Evolutionary conservation across 2,888 invertebrate species (phyloP).

Genomic region (Parthenolecanium corni): DNA sequence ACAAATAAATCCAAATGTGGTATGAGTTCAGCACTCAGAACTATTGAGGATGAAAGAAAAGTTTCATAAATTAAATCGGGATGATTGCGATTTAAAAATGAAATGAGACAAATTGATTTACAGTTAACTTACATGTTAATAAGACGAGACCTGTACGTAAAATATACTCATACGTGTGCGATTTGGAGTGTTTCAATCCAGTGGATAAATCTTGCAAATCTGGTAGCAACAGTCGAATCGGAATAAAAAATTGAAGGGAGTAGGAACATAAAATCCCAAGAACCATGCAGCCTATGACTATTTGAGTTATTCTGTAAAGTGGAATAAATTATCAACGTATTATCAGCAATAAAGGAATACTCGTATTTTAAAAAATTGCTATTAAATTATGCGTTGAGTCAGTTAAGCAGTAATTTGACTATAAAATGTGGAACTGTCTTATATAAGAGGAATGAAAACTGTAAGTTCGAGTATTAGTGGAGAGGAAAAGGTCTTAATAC

Average conservation of each 20-base stretch:
- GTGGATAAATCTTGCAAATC: conserved; percentile 38
- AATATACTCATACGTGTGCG: conserved; percentile 52
- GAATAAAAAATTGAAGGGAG: conserved; percentile 80
- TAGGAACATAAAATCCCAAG: conserved; percentile 79
- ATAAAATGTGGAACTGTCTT: too few relatives aligned
- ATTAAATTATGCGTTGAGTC: too few relatives aligned
- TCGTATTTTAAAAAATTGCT: too few relatives aligned
- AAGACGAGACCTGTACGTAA: conserved; percentile 62
- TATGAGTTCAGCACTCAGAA: conserved; percentile 70
- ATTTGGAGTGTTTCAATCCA: conserved; percentile 41
- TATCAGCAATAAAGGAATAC: too few relatives aligned
- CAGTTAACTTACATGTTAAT: conserved; percentile 80
- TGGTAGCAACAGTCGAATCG: conserved; percentile 82
- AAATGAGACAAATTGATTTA: too few relatives aligned
- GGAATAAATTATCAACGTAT: too few relatives aligned
- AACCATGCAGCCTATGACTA: conserved; percentile 72
- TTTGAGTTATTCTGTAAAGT: conserved; percentile 69
- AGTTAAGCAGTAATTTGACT: too few relatives aligned
- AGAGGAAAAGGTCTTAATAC: too few relatives aligned
- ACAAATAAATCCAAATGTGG: conserved; percentile 79
- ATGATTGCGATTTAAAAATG: too few relatives aligned
- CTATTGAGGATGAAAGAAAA: conserved; percentile 48
- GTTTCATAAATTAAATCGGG: too few relatives aligned
- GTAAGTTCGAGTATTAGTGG: too few relatives aligned
- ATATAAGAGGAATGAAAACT: too few relatives aligned